These are phyloP conservation scores for Entomobrya proxima DNA, from an alignment of 2,888 invertebrate species.

Conservation along the genomic window DNA sequence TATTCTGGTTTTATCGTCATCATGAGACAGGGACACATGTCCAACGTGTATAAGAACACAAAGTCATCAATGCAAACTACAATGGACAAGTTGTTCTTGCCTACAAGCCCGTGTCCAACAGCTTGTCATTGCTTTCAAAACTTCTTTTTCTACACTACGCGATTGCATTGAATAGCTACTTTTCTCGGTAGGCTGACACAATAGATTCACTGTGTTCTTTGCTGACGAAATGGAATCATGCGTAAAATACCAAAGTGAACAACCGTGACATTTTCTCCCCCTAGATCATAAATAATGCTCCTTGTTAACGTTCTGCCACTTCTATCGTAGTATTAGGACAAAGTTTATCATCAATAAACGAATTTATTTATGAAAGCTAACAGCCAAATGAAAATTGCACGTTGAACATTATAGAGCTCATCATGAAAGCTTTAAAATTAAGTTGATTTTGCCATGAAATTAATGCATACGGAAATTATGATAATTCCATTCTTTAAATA, in stretches of 20 bases:
- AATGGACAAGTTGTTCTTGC: constrained; percentile 60
- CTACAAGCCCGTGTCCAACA: constrained; percentile 58
- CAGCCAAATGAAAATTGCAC: background rate
- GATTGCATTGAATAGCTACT: constrained; percentile 36
- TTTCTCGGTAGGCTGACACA: constrained; percentile 11
- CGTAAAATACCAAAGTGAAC: constrained; percentile 53
- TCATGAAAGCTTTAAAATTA: background rate
- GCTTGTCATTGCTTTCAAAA: constrained; percentile 58
- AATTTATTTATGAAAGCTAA: too few relatives aligned
- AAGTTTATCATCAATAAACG: background rate
- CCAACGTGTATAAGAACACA: background rate
- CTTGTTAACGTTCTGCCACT: constrained; percentile 32
- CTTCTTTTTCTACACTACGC: constrained; percentile 27
- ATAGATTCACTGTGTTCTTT: background rate
- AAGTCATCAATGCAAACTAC: constrained; percentile 27
- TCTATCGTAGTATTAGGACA: background rate
- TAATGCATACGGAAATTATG: background rate
- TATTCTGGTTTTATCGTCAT: constrained; percentile 22
- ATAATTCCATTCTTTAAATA: constrained; percentile 10
- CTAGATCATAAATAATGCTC: constrained; percentile 52
- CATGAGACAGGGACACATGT: constrained; percentile 37
- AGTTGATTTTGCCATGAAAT: background rate
- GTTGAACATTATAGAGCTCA: background rate
- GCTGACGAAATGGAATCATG: constrained; percentile 53
- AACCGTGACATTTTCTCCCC: constrained; percentile 58